A percentile compares a stretch with the other conserved stretches of the same genome.
phyloP scores from a whole-genome alignment of 1,140 invertebrate species.

The Diachasmimorpha longicaudata region DNA sequence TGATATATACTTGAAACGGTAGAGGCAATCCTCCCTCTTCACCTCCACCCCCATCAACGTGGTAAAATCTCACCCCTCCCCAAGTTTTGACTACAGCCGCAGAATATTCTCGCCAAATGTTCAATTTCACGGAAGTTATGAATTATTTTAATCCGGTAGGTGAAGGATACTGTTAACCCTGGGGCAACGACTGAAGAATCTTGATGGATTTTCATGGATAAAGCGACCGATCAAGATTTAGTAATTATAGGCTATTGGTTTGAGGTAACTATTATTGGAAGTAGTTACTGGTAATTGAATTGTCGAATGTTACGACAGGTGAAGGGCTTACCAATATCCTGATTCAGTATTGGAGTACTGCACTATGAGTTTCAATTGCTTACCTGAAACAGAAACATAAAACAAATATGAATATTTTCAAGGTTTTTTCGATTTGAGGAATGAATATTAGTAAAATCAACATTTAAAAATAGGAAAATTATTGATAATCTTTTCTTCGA shows the following conservation, averaged over 20 bases:
- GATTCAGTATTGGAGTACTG: neutral
- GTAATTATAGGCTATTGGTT: no score
- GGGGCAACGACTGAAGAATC: neutral
- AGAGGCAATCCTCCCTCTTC: neutral
- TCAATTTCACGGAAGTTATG: neutral
- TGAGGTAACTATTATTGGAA: no score
- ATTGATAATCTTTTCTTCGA: no score
- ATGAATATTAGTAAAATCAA: no score
- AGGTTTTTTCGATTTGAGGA: no score
- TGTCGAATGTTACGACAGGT: no score
- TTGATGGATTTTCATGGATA: no score
- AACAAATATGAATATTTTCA: no score
- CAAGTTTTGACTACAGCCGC: neutral
- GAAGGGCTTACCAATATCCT: neutral
- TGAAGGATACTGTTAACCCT: neutral
- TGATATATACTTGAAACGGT: slow-evolving; percentile 38
- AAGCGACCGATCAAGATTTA: no score
- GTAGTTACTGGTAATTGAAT: no score
- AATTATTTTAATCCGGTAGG: neutral
- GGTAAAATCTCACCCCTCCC: neutral
- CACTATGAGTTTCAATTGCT: neutral
- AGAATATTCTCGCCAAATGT: neutral
- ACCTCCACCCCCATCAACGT: no score
- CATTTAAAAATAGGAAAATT: no score
- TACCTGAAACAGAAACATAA: slow-evolving; percentile 18